phyloP scores from a whole-genome alignment of 2,888 invertebrate species.

The Chloroclysta siterata region DNA sequence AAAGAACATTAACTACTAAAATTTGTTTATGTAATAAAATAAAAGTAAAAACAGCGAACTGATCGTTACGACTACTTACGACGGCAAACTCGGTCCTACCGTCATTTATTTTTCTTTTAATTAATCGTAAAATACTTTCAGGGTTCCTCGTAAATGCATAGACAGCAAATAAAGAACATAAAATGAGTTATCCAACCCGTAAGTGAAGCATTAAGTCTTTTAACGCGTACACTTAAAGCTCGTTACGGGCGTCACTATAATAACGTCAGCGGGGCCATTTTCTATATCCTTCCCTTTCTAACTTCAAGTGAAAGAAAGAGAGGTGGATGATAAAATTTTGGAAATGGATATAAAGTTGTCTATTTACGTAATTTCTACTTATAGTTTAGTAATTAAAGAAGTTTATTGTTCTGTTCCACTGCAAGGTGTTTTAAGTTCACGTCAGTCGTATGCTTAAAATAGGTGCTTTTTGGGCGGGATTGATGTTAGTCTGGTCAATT shows the following conservation, averaged over 20 bases:
- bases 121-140: constrained; percentile 36
- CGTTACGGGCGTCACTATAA: constrained; percentile 35
- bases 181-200: constrained; percentile 47
- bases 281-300: constrained; percentile 47
- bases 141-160: constrained; percentile 27
- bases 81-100: constrained; percentile 3
- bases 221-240: constrained; percentile 41
- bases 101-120: constrained; percentile 24
- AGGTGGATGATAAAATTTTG: constrained; percentile 51
- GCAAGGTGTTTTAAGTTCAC: constrained; percentile 42
- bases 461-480: constrained; percentile 27
- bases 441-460: constrained; percentile 31
- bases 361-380: constrained; percentile 54
- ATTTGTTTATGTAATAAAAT: neutral
- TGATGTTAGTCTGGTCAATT: constrained; percentile 19
- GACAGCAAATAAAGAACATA: constrained; percentile 39
- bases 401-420: constrained; percentile 42
- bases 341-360: constrained; percentile 52
- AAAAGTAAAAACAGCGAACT: constrained; percentile 6
- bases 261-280: constrained; percentile 44
- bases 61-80: constrained; percentile 9
- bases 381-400: constrained; percentile 56
- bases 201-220: constrained; percentile 46
- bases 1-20: neutral
- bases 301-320: constrained; percentile 49